Conservation (phyloP, 2,888 invertebrate genomes). For the Latheticus oryzae region DNA sequence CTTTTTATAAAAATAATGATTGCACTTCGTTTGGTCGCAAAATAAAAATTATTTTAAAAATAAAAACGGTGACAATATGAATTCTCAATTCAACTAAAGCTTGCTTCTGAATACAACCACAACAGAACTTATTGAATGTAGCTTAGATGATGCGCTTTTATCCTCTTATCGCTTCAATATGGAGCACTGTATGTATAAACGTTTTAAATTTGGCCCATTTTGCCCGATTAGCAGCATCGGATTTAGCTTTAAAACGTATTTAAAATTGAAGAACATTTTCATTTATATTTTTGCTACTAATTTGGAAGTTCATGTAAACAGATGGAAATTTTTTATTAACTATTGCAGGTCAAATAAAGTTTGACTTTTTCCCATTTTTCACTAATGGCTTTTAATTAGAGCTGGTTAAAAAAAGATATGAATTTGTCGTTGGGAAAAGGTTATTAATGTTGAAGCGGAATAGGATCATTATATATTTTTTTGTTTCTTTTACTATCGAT, state of each 20-base stretch:
- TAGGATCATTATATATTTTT: too few species aligned
- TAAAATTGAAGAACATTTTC: constrained; percentile 14
- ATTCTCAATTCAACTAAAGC: too few species aligned
- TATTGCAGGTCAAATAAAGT: constrained; percentile 3
- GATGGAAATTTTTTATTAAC: background rate
- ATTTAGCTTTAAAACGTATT: constrained; percentile 18
- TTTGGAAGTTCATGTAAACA: background rate
- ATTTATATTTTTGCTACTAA: background rate
- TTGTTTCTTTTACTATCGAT: constrained; percentile 4
- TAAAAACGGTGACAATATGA: too few species aligned
- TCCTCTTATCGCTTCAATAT: constrained; percentile 31
- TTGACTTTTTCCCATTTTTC: background rate
- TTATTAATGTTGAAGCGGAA: too few species aligned
- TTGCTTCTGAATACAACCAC: constrained; percentile 20
- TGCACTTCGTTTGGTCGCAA: too few species aligned
- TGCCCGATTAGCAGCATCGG: constrained; percentile 20
- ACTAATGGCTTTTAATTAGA: too few species aligned
- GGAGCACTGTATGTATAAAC: constrained; percentile 25
- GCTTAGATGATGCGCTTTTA: constrained; percentile 30
- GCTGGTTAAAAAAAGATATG: too few species aligned
- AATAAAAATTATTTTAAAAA: too few species aligned
- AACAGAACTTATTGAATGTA: constrained; percentile 34
- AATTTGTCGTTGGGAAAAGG: too few species aligned
- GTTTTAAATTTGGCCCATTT: constrained; percentile 15
- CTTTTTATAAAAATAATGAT: too few species aligned